phyloP scores from a whole-genome alignment of 2,797 vertebrate species.

The Lithobates sylvaticus region DNA sequence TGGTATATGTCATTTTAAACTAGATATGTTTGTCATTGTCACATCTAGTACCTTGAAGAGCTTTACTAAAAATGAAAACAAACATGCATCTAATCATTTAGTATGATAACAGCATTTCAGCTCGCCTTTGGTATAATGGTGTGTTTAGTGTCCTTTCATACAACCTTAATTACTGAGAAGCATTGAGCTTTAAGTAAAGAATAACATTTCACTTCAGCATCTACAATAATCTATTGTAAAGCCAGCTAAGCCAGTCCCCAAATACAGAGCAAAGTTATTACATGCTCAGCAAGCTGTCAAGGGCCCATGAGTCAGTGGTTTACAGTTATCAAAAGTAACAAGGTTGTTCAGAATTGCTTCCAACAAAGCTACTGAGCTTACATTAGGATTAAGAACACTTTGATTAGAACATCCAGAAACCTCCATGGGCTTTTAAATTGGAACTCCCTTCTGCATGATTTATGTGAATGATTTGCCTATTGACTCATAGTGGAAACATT shows the following conservation, averaged over 20 bases:
- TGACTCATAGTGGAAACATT: conserved; percentile 57
- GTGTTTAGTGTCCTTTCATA: conserved; percentile 72
- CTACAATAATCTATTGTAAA: conserved; percentile 83
- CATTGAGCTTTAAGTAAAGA: conserved; percentile 77
- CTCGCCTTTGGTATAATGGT: conserved; percentile 72
- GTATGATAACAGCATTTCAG: conserved; percentile 67
- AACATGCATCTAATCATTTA: conserved; percentile 67
- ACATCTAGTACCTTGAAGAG: background rate
- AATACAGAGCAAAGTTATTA: conserved; percentile 84
- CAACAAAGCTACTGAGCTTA: conserved; percentile 80
- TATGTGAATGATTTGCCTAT: conserved; percentile 70
- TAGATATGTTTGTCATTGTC: background rate
- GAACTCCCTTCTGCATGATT: conserved; percentile 69
- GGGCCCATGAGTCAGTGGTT: conserved; percentile 81
- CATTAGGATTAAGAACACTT: conserved; percentile 80
- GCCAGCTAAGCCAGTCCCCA: conserved; percentile 81
- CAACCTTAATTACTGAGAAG: conserved; percentile 80
- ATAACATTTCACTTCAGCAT: conserved; percentile 83
- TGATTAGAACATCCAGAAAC: conserved; percentile 80
- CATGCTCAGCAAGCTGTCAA: conserved; percentile 82
- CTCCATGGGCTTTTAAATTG: conserved; percentile 78
- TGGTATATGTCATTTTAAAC: too few relatives aligned
- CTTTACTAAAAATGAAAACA: conserved; percentile 65
- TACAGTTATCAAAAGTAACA: conserved; percentile 84
- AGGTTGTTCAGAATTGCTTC: conserved; percentile 81